A percentile compares a stretch with the other conserved stretches of the same genome.
These are phyloP conservation scores for Anthopleura xanthogrammica DNA, from an alignment of 92 coral and sea anemone species.

Conservation along the genomic window DNA sequence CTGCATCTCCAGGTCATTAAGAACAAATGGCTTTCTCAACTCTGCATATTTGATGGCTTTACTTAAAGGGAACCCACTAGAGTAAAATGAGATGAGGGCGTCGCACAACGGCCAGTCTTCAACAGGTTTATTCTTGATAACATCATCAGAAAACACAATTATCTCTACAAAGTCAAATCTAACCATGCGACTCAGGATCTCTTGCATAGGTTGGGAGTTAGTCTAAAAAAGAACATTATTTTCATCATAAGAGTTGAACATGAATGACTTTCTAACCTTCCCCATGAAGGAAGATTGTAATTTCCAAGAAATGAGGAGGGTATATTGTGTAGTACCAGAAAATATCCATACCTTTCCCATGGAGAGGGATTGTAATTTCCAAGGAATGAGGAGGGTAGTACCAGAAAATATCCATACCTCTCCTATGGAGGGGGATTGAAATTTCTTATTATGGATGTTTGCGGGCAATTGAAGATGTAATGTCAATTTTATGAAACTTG, in stretches of 20 bases:
- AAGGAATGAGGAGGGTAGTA: no score
- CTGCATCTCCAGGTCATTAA: conserved; percentile 92
- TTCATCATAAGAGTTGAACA: background rate
- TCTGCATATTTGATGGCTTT: conserved; percentile 88
- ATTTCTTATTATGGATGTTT: no score
- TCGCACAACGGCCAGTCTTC: conserved; percentile 95
- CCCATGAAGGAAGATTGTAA: no score
- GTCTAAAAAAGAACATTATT: conserved; percentile 47
- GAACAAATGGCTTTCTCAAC: conserved; percentile 82
- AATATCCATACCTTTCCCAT: no score
- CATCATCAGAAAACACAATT: conserved; percentile 78
- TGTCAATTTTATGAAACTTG: no score
- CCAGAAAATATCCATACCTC: no score
- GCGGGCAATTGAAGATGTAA: no score
- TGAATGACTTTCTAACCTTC: background rate
- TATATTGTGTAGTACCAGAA: no score
- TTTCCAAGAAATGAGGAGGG: no score
- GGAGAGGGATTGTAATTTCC: no score
- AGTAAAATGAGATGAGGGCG: conserved; percentile 91
- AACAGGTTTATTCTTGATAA: conserved; percentile 68
- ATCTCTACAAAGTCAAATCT: conserved; percentile 83
- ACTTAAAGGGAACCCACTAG: conserved; percentile 89
- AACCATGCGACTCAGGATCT: conserved; percentile 76
- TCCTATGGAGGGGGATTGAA: no score
- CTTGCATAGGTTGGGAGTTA: conserved; percentile 94